These are phyloP conservation scores for Narcine bancroftii DNA, from an alignment of 2,113 vertebrate species.

Conservation along the genomic window DNA sequence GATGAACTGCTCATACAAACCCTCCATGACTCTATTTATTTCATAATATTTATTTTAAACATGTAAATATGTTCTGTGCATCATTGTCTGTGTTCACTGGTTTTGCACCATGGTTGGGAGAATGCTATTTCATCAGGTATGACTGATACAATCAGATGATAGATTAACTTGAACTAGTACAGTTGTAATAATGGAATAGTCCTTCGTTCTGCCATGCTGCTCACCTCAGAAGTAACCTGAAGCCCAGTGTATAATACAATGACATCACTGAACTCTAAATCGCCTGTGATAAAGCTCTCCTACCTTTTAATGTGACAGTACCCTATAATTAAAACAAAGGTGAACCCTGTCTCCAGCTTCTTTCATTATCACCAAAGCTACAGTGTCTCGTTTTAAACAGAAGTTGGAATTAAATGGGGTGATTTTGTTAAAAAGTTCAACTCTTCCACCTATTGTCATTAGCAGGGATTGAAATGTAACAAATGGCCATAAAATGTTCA, in stretches of 20 bases:
- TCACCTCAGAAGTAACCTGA: background rate
- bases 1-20: too few species aligned
- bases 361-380: background rate
- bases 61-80: too few species aligned
- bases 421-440: too few species aligned
- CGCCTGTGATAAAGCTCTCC: background rate
- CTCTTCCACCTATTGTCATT: background rate
- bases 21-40: too few species aligned
- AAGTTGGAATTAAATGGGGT: background rate
- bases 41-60: too few species aligned
- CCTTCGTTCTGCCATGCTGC: background rate
- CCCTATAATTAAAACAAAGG: background rate
- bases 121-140: too few species aligned
- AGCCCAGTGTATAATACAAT: background rate
- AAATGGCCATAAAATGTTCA: background rate
- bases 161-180: too few species aligned
- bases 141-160: too few species aligned
- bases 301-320: background rate
- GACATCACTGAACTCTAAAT: slow-evolving; percentile 21
- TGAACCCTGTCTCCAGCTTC: background rate
- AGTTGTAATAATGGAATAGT: background rate
- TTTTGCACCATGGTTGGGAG: too few species aligned
- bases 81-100: too few species aligned
- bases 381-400: background rate
- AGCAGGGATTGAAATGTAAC: background rate